Evolutionary conservation across 2,888 invertebrate species (phyloP), one percentile per base, ranked within the genome.

Genomic region (Campoletis raptor): DNA sequence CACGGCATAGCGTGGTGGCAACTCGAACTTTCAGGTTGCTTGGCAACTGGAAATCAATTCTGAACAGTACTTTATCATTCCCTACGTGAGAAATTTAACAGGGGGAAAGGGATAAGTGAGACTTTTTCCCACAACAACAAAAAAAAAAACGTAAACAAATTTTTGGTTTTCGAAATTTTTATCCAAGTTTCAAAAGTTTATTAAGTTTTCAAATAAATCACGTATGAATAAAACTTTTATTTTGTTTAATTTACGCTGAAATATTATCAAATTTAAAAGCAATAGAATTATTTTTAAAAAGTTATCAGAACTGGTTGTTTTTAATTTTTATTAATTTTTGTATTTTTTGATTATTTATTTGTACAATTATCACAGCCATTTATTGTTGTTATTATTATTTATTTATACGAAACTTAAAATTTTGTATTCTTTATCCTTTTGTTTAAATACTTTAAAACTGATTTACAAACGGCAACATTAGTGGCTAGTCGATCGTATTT

Each of bases 1-100:
- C 15, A 67, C 67, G 83, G 79, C 80, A 79, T 90, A 90, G 90
- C 91, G 88, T 90, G 90, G 90, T 91, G 88, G 91, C 87, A 90
- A 90, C 90, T 91, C 91, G 88, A 90, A 92, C 89, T 86, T 85
- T 73, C 85, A 87, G 88, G 93, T 93, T 93, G 91, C 93, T 85
- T 88, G 84, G 93, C 92, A 91, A 93, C 93, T 90, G 85, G 92
- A 93, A 93, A 93, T 93, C 93, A 93, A 93, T 93, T 92, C 89
- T 88, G 88, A 92, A 92, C 89, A 85, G 88, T 86, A 81, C 77
- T 85, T 24, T 67, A 30, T 45, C 24, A 18, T 42, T 48, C 8
- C 54, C 78, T 66, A 0, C 8, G 69, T 69, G 69, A 40, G 57
- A 69, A 69, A 79, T 30, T 36, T 5, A 37, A 30, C 37, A 45